Evolutionary conservation across 1,140 invertebrate species (phyloP).

Genomic region (Atta colombica): DNA sequence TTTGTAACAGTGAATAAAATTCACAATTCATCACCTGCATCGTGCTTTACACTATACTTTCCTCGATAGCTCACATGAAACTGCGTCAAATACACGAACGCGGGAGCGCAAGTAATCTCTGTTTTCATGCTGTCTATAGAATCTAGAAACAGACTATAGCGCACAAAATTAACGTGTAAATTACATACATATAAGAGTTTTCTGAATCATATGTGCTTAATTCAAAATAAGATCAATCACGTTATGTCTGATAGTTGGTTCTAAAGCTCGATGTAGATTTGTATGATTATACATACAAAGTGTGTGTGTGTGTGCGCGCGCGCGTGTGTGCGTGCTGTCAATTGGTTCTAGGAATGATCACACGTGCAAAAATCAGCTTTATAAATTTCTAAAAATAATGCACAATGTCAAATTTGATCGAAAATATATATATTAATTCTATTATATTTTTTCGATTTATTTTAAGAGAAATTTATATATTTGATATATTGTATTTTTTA

Average conservation of each 20-base stretch:
- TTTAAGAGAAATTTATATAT: neutral
- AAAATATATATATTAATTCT: neutral
- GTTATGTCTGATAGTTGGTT: neutral
- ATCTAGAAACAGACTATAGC: neutral
- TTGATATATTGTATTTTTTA: neutral
- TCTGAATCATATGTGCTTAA: constrained; percentile 4
- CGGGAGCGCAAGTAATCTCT: constrained; percentile 14
- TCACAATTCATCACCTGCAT: constrained; percentile 14
- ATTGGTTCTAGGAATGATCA: neutral
- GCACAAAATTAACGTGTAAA: constrained; percentile 38
- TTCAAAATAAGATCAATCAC: neutral
- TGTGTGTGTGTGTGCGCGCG: no score
- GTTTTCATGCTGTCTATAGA: constrained; percentile 34
- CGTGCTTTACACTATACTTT: neutral
- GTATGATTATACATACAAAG: neutral
- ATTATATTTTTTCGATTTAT: neutral
- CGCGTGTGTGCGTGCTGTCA: neutral
- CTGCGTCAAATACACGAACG: neutral
- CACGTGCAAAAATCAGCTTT: neutral
- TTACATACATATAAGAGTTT: constrained; percentile 27
- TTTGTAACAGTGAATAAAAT: neutral
- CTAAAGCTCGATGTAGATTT: neutral
- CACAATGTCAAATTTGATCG: neutral
- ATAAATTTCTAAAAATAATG: neutral
- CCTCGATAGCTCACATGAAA: constrained; percentile 38